Evolutionary conservation across 2,888 invertebrate species (phyloP).

Genomic region (Linnaemya vulpina): DNA sequence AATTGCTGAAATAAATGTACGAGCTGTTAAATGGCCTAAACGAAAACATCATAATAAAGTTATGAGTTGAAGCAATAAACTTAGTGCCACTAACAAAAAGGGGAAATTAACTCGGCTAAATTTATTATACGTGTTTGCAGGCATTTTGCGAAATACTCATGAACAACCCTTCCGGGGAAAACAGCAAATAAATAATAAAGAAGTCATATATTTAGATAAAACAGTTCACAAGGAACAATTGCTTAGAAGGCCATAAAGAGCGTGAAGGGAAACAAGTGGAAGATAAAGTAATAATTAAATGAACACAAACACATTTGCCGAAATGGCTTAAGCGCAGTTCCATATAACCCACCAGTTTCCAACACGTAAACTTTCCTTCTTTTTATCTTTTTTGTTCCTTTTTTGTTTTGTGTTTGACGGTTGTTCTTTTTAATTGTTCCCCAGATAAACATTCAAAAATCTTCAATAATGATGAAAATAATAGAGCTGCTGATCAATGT

Average conservation of each 20-base stretch:
- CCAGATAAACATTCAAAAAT: slow-evolving; percentile 78
- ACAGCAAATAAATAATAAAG: slow-evolving; percentile 62
- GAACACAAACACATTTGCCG: slow-evolving; percentile 37
- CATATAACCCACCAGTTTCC: not conserved
- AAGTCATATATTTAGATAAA: slow-evolving; percentile 37
- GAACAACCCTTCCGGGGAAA: slow-evolving; percentile 66
- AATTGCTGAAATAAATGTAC: slow-evolving; percentile 16
- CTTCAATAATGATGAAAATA: slow-evolving; percentile 66
- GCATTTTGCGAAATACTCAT: slow-evolving; percentile 19
- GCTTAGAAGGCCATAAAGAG: slow-evolving; percentile 46
- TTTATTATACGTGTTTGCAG: slow-evolving; percentile 9
- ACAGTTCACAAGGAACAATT: slow-evolving; percentile 41
- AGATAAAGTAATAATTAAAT: slow-evolving; percentile 63
- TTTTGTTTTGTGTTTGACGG: slow-evolving; percentile 14
- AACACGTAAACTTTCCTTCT: not conserved
- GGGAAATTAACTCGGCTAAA: slow-evolving; percentile 35
- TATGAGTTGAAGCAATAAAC: slow-evolving; percentile 59
- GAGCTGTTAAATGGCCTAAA: slow-evolving; percentile 60
- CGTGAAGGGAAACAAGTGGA: slow-evolving; percentile 33
- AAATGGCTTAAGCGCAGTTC: slow-evolving; percentile 25
- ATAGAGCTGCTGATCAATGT: slow-evolving; percentile 60
- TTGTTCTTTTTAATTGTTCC: slow-evolving; percentile 79
- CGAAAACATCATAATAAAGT: slow-evolving; percentile 34
- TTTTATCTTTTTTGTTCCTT: not conserved
- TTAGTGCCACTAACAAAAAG: slow-evolving; percentile 33